Evolutionary conservation across 2,113 vertebrate species (phyloP).

Genomic region (Hydrochoerus hydrochaeris): DNA sequence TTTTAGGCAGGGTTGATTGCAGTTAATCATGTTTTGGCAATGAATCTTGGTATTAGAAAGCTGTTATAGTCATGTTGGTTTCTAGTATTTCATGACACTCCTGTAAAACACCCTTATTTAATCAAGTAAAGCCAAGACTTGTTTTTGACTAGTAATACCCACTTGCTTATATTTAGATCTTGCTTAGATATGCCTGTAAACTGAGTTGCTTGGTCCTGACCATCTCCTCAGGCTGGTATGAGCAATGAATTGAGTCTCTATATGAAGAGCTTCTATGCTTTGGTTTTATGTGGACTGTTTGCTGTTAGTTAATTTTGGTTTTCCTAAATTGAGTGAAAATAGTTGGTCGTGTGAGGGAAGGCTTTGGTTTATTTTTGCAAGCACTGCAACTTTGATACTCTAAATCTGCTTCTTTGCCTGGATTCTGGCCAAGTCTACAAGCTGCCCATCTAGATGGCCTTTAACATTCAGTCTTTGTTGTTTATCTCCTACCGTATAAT

Average conservation of each 20-base stretch:
- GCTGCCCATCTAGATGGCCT: slow-evolving; percentile 43
- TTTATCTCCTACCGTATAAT: slow-evolving; percentile 33
- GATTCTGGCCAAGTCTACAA: slow-evolving; percentile 50
- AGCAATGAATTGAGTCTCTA: neutral
- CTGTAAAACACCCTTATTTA: slow-evolving; percentile 67
- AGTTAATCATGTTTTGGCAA: slow-evolving; percentile 83
- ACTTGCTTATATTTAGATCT: slow-evolving; percentile 66
- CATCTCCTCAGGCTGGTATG: neutral
- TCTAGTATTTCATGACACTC: slow-evolving; percentile 75
- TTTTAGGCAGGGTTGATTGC: slow-evolving; percentile 72
- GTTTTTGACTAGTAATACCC: slow-evolving; percentile 56
- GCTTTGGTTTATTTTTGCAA: slow-evolving; percentile 55
- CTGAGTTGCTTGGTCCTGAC: slow-evolving; percentile 66
- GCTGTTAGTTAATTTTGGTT: slow-evolving; percentile 51
- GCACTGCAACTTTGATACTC: slow-evolving; percentile 58
- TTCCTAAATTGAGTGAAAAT: slow-evolving; percentile 39
- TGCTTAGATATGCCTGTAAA: slow-evolving; percentile 65
- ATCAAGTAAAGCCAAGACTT: slow-evolving; percentile 73
- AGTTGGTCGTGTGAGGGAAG: slow-evolving; percentile 53
- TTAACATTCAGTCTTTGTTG: slow-evolving; percentile 50
- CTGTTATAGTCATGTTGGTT: slow-evolving; percentile 71
- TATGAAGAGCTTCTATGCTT: neutral
- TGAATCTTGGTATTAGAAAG: slow-evolving; percentile 74
- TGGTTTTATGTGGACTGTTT: slow-evolving; percentile 41
- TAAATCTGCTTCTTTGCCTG: slow-evolving; percentile 64